Evolutionary conservation across 2,113 vertebrate species (phyloP), one percentile per base, ranked within the genome.

Genomic region (Tringa solitaria): DNA sequence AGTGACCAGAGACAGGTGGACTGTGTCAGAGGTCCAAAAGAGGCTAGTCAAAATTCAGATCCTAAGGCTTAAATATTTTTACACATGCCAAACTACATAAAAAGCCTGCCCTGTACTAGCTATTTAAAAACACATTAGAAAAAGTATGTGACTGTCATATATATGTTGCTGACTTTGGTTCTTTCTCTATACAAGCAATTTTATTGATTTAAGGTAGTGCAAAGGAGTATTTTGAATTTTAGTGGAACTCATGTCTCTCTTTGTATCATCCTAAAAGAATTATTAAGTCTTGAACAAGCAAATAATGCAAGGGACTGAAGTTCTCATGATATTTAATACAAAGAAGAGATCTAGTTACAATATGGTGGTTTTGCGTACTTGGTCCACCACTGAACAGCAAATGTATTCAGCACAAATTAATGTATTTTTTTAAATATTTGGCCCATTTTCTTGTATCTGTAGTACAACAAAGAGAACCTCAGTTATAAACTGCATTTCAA

Each of bases 121-220:
- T 96, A 63, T 91, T 96, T 91, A 85, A 80, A 96, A 95, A 53
- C 21, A 60, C 32, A 21, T 80, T 79, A 65, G 61, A 93, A 93
- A 94, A 95, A 87, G 56, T 17, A 74, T 81, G 27, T 87, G 45
- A 85, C 77, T 82, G 9, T 72, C 43, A 28, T 18, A 13, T 69
- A 39, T 53, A 53, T 53, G 35, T 75, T 85, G 65, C 43, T 95
- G 77, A 78, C 65, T 54, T 89, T 12, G 65, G 22, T 70, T 92
- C 50, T 90, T 92, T 65, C 53, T 76, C 33, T 57, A 6, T 32
- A 45, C 8, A 60, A 64, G 53, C 35, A 48, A 22, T 92, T 93
- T 46, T 24, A 61, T 69, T 79, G 70, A 85, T 95, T 90, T 88
- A 92, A 94, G 67, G 32, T 77, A 67, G 32, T 57, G 37, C 67